Base-by-base conservation (phyloP, 2,113 vertebrate genomes). In the Dipodomys spectabilis region DNA sequence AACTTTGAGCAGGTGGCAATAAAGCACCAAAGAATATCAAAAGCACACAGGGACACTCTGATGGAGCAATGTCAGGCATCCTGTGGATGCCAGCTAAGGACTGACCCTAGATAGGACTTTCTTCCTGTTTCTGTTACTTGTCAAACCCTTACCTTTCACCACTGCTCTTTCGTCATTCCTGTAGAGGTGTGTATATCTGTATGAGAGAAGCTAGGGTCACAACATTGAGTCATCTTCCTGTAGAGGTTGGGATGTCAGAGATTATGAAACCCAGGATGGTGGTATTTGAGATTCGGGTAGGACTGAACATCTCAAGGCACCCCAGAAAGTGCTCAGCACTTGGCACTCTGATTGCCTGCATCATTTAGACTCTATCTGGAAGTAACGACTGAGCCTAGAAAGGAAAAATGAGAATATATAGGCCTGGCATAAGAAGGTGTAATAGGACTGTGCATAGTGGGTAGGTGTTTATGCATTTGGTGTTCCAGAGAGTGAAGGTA, bases 101-200 rank as follows among this genome's bases (percentile, higher is more conserved):
- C 89, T 96, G 85, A 91, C 71, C 77, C 86, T 44, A 28, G 90
- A 74, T 64, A 44, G 44, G 83, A 53, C 25, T 90, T 90, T 91
- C 88, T 93, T 94, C 91, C 90, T 93, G 88, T 95, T 80, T 69
- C 86, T 77, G 62, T 81, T 94, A 94, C 97, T 97, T 88, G 77
- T 96, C 75, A 95, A 87, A 96, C 93, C 75, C 82, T 71, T 53
- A 39, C 74, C 19, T 78, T 77, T 78, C 8, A 18, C 75, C 72
- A 65, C 85, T 7, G 28, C 49, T 53, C 49, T 53, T 53, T 53
- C 49, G 49, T 53, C 12, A 53, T 53, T 53, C 49, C 12, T 12
- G 12, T 53, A 53, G 49, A 53, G 8, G 12, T 53, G 49, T 53
- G 49, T 12, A 53, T 53, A 53, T 53, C 49, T 53, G 49, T 53